Evolutionary conservation across 2,113 vertebrate genomes (phyloP).

Genomic region (Hystrix cristata): DNA sequence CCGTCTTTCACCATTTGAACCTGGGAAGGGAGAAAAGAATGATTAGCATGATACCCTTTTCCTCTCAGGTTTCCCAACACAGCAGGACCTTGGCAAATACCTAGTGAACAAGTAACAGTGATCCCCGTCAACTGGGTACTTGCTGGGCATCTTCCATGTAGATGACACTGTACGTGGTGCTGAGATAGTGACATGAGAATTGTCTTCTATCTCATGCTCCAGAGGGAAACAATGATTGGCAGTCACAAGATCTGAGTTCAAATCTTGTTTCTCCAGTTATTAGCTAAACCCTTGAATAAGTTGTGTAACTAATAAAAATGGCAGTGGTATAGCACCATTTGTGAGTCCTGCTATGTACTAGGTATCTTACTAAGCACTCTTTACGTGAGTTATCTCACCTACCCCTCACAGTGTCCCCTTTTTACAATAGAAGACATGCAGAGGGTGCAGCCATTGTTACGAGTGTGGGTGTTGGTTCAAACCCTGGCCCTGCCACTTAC

Average conservation of each 20-base stretch:
- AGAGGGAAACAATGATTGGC: not conserved
- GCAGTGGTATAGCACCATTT: too few relatives aligned
- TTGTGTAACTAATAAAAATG: not conserved
- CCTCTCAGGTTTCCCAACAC: not conserved
- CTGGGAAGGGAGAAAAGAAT: constrained; percentile 83
- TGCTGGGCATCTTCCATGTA: not conserved
- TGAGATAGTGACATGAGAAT: not conserved
- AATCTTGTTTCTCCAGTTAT: not conserved
- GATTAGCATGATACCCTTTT: not conserved
- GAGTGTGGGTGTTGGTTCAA: not conserved
- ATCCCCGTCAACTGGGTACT: not conserved
- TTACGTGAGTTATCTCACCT: not conserved
- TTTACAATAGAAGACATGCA: not conserved
- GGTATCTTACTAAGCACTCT: not conserved
- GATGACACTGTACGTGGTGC: not conserved
- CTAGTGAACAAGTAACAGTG: not conserved
- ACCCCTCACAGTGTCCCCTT: not conserved
- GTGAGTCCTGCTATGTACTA: not conserved
- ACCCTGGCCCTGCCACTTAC: not conserved
- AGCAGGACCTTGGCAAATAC: not conserved
- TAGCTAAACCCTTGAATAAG: not conserved
- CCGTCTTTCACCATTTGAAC: constrained; percentile 93
- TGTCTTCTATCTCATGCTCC: not conserved
- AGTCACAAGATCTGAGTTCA: not conserved
- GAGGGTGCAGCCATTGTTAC: too few relatives aligned